These are phyloP conservation scores for Gymnopithys bicolor DNA, from an alignment of 2,797 vertebrate genomes.

Conservation along the genomic window DNA sequence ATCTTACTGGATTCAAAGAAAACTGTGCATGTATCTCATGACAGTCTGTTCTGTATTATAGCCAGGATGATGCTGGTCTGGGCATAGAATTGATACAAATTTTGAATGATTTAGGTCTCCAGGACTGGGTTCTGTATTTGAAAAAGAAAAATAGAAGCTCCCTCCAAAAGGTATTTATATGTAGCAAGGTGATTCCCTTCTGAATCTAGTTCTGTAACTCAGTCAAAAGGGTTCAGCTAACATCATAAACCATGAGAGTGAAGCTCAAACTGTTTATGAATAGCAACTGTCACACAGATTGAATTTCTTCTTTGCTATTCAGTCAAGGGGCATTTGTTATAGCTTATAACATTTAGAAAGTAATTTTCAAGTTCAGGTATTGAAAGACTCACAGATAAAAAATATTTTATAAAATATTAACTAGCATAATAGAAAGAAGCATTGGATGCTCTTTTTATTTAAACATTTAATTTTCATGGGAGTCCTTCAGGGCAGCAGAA, in stretches of 20 bases:
- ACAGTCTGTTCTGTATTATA: neutral
- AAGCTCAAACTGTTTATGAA: constrained; percentile 39
- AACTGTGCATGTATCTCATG: neutral
- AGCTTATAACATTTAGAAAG: constrained; percentile 67
- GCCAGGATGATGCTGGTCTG: neutral
- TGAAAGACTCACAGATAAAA: constrained; percentile 46
- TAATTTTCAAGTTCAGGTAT: constrained; percentile 30
- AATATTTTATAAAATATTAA: constrained; percentile 52
- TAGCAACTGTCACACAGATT: constrained; percentile 49
- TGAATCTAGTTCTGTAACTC: constrained; percentile 35
- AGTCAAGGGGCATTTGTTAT: constrained; percentile 44
- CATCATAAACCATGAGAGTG: constrained; percentile 23
- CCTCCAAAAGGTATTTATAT: neutral
- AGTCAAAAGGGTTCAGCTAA: constrained; percentile 18
- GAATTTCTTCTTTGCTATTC: constrained; percentile 62
- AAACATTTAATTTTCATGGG: constrained; percentile 66
- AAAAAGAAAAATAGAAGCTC: constrained; percentile 37
- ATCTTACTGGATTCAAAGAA: neutral
- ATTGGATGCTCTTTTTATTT: constrained; percentile 56
- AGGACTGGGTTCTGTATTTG: neutral
- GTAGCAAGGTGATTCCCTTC: neutral
- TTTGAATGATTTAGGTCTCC: constrained; percentile 11
- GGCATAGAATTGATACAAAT: neutral
- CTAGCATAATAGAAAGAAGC: constrained; percentile 42
- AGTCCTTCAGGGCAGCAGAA: constrained; percentile 58